These are phyloP conservation scores for Ephydatia muelleri DNA, from an alignment of 37 sponge, comb jelly and placozoan genomes.

Conservation along the genomic window DNA sequence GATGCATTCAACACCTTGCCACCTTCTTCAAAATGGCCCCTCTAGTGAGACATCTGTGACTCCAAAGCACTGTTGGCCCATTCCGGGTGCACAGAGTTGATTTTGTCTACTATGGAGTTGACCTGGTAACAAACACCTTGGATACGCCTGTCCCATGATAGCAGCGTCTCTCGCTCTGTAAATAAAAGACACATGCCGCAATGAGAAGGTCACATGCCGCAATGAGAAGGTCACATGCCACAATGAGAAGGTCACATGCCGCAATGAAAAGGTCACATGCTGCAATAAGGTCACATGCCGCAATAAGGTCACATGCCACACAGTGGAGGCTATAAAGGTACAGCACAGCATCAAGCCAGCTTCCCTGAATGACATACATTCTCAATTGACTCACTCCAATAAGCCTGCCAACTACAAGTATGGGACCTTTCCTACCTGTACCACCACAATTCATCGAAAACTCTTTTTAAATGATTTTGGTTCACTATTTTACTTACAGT, in stretches of 20 bases:
- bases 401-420: too few relatives aligned
- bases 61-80: slow-evolving; percentile 56
- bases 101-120: slow-evolving; percentile 83
- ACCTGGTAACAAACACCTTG: slow-evolving; percentile 78
- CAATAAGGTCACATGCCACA: too few relatives aligned
- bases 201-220: not conserved
- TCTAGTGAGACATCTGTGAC: slow-evolving; percentile 60
- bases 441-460: too few relatives aligned
- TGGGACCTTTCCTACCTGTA: too few relatives aligned
- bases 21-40: not conserved
- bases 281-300: too few relatives aligned
- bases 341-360: too few relatives aligned
- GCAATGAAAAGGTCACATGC: not conserved
- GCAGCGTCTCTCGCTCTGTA: slow-evolving; percentile 60
- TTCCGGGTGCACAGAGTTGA: slow-evolving; percentile 37
- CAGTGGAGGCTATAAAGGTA: too few relatives aligned
- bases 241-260: not conserved
- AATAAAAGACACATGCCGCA: not conserved
- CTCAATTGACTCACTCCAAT: too few relatives aligned
- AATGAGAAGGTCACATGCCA: not conserved
- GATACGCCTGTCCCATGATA: slow-evolving; percentile 87
- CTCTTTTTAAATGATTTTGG: too few relatives aligned
- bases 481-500: too few relatives aligned
- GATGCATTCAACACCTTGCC: too few relatives aligned
- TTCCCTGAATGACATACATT: too few relatives aligned